Evolutionary conservation across 92 coral and sea anemone species (phyloP), one percentile per base, ranked within the genome.

Genomic region (Porites divaricata): DNA sequence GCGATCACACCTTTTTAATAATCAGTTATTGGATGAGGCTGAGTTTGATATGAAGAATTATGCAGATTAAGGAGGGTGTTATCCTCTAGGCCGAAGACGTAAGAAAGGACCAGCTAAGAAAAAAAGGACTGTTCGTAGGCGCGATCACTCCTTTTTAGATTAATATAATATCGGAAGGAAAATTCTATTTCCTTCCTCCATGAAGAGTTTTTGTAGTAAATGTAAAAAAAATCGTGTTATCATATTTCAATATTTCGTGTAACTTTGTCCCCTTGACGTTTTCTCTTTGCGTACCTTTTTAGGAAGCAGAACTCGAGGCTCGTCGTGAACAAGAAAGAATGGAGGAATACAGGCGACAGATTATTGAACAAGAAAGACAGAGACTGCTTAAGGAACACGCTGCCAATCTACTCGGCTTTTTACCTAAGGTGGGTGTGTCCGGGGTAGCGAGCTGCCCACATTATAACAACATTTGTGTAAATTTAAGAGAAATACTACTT

Each of bases 241-340:
- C 7, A 35, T 35, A 4, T 35, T 35, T 35, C 21, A 24, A 20
- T 49, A 70, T 26, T 41, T 3, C 59, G 59, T 72, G 45, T 10
- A 7, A 24, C 20, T 67, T 20, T n/a, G 20, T 2, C 8, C 3
- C 54, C 10, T 25, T 16, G 45, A 59, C 45, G 8, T 25, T 22
- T n/a, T 19, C 51, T 6, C 48, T 74, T 0, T 54, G 45, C 81
- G 1, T 72, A 69, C n/a, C 1, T 68, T 50, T 49, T 8, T 78
- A 97, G 99, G 99, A 97, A 87, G 95, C 95, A 10, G 99, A 97
- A 80, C 90, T 97, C 19, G 94, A 95, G 63, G 99, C 98, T 35
- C 95, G 98, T 15, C 97, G 84, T 63, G 99, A 97, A 71, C 97
- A 97, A 76, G 97, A 95, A 65, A 78, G 99, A 78, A 97, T 97